Percentiles rank a stretch among this genome's conserved stretches.
phyloP scores from a whole-genome alignment of 2,113 vertebrate species.

The Gasterosteus aculeatus region DNA sequence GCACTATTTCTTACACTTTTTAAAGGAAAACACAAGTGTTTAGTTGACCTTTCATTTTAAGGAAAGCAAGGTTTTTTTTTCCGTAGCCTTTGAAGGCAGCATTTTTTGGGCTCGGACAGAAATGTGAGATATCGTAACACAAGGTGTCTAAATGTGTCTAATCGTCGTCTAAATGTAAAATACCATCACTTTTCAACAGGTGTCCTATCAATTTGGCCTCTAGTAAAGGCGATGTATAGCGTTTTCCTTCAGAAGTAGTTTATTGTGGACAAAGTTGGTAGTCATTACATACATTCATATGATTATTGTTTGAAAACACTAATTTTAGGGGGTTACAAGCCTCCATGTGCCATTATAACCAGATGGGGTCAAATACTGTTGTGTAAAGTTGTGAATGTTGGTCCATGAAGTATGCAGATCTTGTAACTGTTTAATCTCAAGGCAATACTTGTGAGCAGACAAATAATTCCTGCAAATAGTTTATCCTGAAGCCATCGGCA shows the following conservation, averaged over 20 bases:
- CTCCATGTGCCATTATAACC: conserved; percentile 52
- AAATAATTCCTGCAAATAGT: conserved; percentile 37
- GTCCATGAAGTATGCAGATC: conserved; percentile 48
- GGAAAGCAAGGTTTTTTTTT: conserved; percentile 27
- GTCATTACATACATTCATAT: conserved; percentile 68
- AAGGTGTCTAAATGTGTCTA: conserved; percentile 8
- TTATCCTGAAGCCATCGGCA: conserved; percentile 38
- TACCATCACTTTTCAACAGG: conserved; percentile 26
- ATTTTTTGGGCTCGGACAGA: conserved; percentile 42
- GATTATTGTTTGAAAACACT: conserved; percentile 43
- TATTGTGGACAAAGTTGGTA: conserved; percentile 38
- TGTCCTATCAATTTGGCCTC: conserved; percentile 29
- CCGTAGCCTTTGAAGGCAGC: conserved; percentile 31
- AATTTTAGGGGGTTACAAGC: conserved; percentile 29
- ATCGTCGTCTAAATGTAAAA: conserved; percentile 34
- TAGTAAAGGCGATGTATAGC: conserved; percentile 49
- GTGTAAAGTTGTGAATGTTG: conserved; percentile 52
- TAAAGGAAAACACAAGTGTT: conserved; percentile 57
- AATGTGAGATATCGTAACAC: conserved; percentile 38
- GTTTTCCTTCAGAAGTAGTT: conserved; percentile 56
- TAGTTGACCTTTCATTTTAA: conserved; percentile 41
- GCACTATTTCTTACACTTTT: conserved; percentile 44
- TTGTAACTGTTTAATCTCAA: conserved; percentile 60
- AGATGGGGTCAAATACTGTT: conserved; percentile 59
- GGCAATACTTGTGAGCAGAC: conserved; percentile 63